Evolutionary conservation across 2,113 vertebrate species (phyloP).

Genomic region (Actenoides hombroni): DNA sequence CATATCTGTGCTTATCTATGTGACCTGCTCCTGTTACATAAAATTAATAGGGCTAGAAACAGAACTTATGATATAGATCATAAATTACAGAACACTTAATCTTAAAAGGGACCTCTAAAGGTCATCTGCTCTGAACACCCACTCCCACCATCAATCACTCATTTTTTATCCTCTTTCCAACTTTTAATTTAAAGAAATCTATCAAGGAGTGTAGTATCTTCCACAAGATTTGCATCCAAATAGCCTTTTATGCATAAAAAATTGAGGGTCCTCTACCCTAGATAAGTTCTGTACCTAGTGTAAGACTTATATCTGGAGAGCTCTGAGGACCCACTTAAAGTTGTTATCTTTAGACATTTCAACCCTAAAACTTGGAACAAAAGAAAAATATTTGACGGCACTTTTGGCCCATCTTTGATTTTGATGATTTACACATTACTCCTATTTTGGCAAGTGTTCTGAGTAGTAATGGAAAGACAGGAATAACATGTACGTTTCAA

Average conservation of each 20-base stretch:
- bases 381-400: background rate
- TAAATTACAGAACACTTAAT: background rate
- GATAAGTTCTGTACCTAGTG: background rate
- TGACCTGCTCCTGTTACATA: background rate
- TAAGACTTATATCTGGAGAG: background rate
- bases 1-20: background rate
- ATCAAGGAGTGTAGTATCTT: background rate
- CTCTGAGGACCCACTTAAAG: background rate
- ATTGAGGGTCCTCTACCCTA: background rate
- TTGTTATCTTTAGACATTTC: background rate
- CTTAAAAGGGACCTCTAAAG: background rate
- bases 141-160: background rate
- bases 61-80: background rate
- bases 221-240: background rate
- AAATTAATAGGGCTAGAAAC: background rate
- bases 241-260: background rate
- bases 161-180: background rate
- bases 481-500: slow-evolving; percentile 39
- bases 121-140: background rate
- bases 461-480: background rate
- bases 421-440: slow-evolving; percentile 9
- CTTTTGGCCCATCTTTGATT: background rate
- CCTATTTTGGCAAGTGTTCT: slow-evolving; percentile 11
- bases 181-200: background rate
- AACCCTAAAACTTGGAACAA: background rate